Evolutionary conservation across 2,797 vertebrate species (phyloP).

Genomic region (Cirrhinus molitorella): DNA sequence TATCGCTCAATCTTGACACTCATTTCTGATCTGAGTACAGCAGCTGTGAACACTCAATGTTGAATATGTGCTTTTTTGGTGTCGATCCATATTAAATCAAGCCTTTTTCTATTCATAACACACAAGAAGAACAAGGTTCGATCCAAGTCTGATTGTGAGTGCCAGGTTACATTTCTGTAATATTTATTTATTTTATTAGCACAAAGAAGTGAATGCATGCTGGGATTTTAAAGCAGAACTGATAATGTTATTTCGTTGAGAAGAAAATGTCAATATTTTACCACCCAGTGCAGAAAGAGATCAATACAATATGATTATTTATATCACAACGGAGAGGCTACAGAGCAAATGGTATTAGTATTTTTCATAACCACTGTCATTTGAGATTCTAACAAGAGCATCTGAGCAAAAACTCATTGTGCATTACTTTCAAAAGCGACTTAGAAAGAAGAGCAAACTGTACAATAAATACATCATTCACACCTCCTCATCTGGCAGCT

Average conservation of each 20-base stretch:
- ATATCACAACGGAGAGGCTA: background rate
- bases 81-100: background rate
- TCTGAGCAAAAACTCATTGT: background rate
- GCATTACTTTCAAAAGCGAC: background rate
- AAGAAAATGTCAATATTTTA: constrained; percentile 15
- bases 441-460: background rate
- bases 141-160: background rate
- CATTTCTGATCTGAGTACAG: constrained; percentile 7
- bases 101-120: constrained; percentile 1
- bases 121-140: background rate
- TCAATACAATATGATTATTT: constrained; percentile 6
- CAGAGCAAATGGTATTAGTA: background rate
- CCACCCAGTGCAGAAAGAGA: background rate
- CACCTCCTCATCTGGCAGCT: background rate
- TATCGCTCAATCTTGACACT: background rate
- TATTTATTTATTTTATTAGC: background rate
- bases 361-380: background rate
- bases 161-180: background rate
- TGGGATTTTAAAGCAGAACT: constrained; percentile 9
- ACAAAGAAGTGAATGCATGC: background rate
- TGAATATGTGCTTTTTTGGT: background rate
- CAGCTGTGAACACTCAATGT: background rate
- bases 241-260: background rate
- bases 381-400: constrained; percentile 1
- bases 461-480: background rate